Base-by-base conservation (phyloP, 2,888 invertebrate species). In the Unio pictorum region DNA sequence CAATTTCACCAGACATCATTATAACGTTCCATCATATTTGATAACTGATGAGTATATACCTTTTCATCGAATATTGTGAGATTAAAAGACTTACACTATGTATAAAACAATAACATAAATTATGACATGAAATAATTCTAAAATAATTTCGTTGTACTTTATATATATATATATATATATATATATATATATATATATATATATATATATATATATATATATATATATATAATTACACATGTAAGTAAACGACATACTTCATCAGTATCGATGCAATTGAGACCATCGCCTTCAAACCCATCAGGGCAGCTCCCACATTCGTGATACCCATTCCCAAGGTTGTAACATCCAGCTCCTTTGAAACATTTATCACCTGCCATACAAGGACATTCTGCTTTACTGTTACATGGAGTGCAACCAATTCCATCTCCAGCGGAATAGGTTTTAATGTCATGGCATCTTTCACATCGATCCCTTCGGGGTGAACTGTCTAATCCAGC, bases 241-340 rank as follows among this genome's bases (percentile, higher is more conserved):
- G 3, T n/a, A 54, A n/a, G 11, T 8, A n/a, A n/a, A 28, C 11
- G 6, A 20, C 17, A 7, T 73, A 87, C 86, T 81, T 87, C 87
- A 74, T 87, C 81, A 55, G 86, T 77, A 73, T 87, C 87, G 5
- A 75, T 68, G 74, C 87, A 87, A 8, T 78, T 80, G 28, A 78
- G 73, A 3, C 87, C 87, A 69, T 83, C 79, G 0, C 85, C 86
- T 7, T 61, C 61, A 68, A 78, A 86, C 8, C 87, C 87, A 3
- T 71, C 65, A 0, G 85, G 85, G 69, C 87, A 87, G n/a, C 76
- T 67, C 7, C 75, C 73, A 79, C 87, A 87, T 3, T 64, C 74
- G 60, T 76, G 71, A 17, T 70, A 57, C 4, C 81, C 80, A 23
- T 69, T 64, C 26, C 77, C 78, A 34, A 67, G 72, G 74, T 86